Conservation (phyloP, 2,888 invertebrate genomes). For the Tholera decimalis region DNA sequence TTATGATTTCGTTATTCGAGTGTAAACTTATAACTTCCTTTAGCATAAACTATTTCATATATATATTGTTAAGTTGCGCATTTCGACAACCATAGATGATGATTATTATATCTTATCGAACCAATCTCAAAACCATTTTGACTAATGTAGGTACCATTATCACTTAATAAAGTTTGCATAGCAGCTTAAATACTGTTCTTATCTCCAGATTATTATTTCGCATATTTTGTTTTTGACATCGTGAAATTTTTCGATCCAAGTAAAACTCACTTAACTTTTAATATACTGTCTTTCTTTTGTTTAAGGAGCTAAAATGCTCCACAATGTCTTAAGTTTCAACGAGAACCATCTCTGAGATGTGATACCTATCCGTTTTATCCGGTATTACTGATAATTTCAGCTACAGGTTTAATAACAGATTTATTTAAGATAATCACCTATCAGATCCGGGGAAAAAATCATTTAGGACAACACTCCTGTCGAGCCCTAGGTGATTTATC, state of each 20-base stretch:
- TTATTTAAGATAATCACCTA: conserved; percentile 50
- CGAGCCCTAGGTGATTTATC: conserved; percentile 58
- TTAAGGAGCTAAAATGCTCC: conserved; percentile 52
- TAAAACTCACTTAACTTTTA: conserved; percentile 50
- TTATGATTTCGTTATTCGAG: conserved; percentile 26
- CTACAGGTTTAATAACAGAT: conserved; percentile 41
- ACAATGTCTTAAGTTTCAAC: conserved; percentile 55
- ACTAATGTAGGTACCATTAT: conserved; percentile 11
- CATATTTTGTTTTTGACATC: conserved; percentile 43
- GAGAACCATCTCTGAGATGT: conserved; percentile 34
- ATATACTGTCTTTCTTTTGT: conserved; percentile 52
- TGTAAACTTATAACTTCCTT: conserved; percentile 12
- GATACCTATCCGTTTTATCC: conserved; percentile 50
- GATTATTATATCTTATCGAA: conserved; percentile 33
- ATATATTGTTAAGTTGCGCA: conserved; percentile 10
- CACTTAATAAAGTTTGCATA: conserved; percentile 31
- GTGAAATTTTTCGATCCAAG: conserved; percentile 33
- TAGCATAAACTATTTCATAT: conserved; percentile 1
- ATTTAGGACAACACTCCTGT: conserved; percentile 59
- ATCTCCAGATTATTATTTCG: conserved; percentile 41
- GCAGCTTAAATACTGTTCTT: conserved; percentile 31
- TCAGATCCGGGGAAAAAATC: conserved; percentile 43
- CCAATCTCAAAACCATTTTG: conserved; percentile 35
- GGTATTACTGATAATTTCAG: conserved; percentile 41
- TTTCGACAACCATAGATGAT: conserved; percentile 10